Conservation (phyloP, 2,888 invertebrate genomes). For the Mechanitis messenoides region DNA sequence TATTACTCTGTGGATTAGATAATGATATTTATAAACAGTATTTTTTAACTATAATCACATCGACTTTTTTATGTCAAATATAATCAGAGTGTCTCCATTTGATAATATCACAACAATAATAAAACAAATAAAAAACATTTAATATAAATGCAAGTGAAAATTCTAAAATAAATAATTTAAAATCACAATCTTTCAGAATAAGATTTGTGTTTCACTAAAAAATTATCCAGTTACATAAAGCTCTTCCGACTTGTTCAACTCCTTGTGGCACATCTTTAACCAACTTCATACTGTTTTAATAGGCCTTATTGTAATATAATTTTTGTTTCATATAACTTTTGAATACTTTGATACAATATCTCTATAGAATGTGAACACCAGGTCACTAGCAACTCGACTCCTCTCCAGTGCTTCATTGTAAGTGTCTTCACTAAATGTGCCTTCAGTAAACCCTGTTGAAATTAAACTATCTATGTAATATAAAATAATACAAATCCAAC, state of each 20-base stretch:
- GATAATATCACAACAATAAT: neutral
- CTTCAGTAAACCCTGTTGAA: constrained; percentile 79
- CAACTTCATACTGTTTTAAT: neutral
- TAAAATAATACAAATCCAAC: neutral
- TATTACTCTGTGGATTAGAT: too few relatives aligned
- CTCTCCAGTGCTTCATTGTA: constrained; percentile 80
- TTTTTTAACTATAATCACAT: too few relatives aligned
- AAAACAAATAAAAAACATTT: neutral
- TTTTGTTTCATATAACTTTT: constrained; percentile 43
- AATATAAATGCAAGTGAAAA: neutral
- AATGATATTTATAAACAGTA: too few relatives aligned
- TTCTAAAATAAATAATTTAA: too few relatives aligned
- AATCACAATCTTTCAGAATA: too few relatives aligned
- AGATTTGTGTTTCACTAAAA: too few relatives aligned
- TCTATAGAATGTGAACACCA: constrained; percentile 85
- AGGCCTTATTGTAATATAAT: constrained; percentile 2
- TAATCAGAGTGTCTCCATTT: too few relatives aligned
- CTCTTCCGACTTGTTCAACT: too few relatives aligned
- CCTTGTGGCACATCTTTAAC: too few relatives aligned
- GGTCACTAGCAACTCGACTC: constrained; percentile 80
- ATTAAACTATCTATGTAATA: too few relatives aligned
- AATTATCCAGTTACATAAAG: too few relatives aligned
- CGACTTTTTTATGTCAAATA: too few relatives aligned
- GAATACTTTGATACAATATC: constrained; percentile 78
- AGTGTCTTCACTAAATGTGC: constrained; percentile 80